Evolutionary conservation across 1,140 invertebrate genomes (phyloP).

Genomic region (Pentalonia nigronervosa): DNA sequence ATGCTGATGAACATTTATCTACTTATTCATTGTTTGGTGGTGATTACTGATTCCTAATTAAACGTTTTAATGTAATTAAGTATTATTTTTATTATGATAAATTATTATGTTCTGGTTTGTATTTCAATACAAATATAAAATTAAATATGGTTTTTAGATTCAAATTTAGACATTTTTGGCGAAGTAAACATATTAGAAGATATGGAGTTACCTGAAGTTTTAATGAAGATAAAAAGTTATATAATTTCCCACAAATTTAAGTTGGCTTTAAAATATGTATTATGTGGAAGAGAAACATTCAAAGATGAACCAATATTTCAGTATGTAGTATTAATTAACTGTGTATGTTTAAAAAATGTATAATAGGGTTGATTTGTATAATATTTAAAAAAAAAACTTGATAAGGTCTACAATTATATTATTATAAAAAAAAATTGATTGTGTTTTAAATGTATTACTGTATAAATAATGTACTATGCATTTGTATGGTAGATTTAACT

Average conservation of each 20-base stretch:
- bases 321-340: constrained; percentile 29
- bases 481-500: too few relatives aligned
- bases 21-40: not conserved
- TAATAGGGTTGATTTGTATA: not conserved
- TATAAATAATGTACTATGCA: too few relatives aligned
- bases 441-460: too few relatives aligned
- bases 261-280: constrained; percentile 12
- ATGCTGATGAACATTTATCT: not conserved
- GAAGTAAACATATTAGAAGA: not conserved
- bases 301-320: constrained; percentile 17
- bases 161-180: not conserved
- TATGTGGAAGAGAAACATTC: constrained; percentile 4
- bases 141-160: not conserved
- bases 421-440: too few relatives aligned
- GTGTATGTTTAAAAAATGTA: not conserved
- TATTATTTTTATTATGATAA: not conserved
- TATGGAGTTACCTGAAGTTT: not conserved
- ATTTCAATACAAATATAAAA: not conserved
- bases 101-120: not conserved
- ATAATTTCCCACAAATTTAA: constrained; percentile 20
- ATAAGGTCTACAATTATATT: too few relatives aligned
- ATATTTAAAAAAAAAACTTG: not conserved
- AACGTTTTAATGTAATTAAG: not conserved
- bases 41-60: not conserved
- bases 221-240: constrained; percentile 6